Base-by-base conservation (phyloP, 2,113 vertebrate species). In the Onychostoma macrolepis region DNA sequence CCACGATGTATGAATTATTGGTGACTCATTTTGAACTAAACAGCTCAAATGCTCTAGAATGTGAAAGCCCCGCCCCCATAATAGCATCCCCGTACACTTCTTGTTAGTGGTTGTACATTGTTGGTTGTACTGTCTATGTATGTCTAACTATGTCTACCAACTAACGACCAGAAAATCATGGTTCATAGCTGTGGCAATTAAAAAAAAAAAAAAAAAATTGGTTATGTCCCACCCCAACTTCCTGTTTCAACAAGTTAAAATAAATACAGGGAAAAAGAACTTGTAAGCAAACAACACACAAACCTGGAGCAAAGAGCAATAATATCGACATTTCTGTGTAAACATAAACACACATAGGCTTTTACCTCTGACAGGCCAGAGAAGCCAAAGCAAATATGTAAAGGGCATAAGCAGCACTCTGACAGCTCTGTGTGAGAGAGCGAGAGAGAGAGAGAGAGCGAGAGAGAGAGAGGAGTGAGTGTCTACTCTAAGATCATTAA, bases 331-430 rank as follows among this genome's bases (percentile, higher is more conserved):
- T 45, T 69, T 74, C 48, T 28, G 58, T 80, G 87, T 83, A 77
- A 85, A 85, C 76, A 86, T 77, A 84, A 76, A 65, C 58, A 88
- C 12, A 45, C 61, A 58, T 71, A 65, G 74, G 30, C 24, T 80
- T 79, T 86, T 86, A 38, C 67, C 58, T 45, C 75, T 65, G 63
- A 72, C 80, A 72, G 75, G 11, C 41, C 84, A 83, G 26, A 69
- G 79, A 89, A 79, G 61, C 84, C 88, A 85, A 65, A 41, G 82
- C 61, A 89, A 89, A 90, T 84, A 90, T 83, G 74, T 84, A 84
- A 63, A 89, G 85, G 84, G 87, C 67, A 88, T 85, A 61, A 87
- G 80, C 43, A 67, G 87, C 28, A 82, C 84, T 88, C 80, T 84
- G 78, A 85, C 77, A 87, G 53, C 76, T 80, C 77, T 65, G n/a